These are phyloP conservation scores for Limnephilus marmoratus DNA, from an alignment of 2,888 invertebrate species.

Conservation along the genomic window DNA sequence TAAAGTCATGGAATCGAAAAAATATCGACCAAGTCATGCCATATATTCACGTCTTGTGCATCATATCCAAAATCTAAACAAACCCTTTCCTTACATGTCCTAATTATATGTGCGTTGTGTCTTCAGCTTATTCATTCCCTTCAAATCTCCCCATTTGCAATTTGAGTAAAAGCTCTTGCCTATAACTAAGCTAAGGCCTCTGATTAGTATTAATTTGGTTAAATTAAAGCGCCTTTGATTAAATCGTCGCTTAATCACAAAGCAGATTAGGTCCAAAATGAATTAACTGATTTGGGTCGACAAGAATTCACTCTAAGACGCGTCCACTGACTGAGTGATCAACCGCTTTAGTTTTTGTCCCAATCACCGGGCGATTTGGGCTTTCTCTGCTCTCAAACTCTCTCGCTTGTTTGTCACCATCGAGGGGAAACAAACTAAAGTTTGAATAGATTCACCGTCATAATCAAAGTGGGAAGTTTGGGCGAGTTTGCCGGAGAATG, in stretches of 20 bases:
- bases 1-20: too few relatives aligned
- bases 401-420: not conserved
- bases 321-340: not conserved
- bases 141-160: not conserved
- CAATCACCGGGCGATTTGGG: not conserved
- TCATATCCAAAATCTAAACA: too few relatives aligned
- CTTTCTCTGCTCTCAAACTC: not conserved
- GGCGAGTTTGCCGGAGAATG: not conserved
- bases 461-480: not conserved
- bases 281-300: not conserved
- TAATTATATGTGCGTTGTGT: too few relatives aligned
- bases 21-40: too few relatives aligned
- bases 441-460: not conserved
- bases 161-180: not conserved
- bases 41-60: too few relatives aligned
- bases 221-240: not conserved
- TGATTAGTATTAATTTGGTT: not conserved
- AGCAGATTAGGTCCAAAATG: not conserved
- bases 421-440: not conserved
- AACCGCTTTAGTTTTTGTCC: not conserved
- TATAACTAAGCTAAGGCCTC: not conserved
- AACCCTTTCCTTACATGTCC: too few relatives aligned
- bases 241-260: not conserved
- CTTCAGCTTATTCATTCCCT: not conserved
- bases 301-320: not conserved